phyloP scores from a whole-genome alignment of 2,888 invertebrate genomes.

The Timandra comae region DNA sequence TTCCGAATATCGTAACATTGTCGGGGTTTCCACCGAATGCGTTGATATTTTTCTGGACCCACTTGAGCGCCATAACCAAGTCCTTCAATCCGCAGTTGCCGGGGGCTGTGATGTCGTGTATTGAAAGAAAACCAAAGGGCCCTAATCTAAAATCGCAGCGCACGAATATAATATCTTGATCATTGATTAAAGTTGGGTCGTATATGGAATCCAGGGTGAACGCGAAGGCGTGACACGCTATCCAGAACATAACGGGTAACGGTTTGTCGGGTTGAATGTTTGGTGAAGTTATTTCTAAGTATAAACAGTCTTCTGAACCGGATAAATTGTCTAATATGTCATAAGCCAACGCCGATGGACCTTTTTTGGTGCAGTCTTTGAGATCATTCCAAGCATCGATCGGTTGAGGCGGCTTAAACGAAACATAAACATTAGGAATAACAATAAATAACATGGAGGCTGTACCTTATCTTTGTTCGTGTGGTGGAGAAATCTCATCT shows the following conservation, averaged over 20 bases:
- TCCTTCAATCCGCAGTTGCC: constrained; percentile 70
- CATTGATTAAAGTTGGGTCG: constrained; percentile 50
- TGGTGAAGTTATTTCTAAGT: constrained; percentile 54
- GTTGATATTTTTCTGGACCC: constrained; percentile 60
- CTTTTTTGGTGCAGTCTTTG: constrained; percentile 48
- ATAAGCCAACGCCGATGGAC: constrained; percentile 30
- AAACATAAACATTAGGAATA: too few relatives aligned
- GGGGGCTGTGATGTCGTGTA: constrained; percentile 57
- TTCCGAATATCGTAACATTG: constrained; percentile 69
- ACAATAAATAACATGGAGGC: too few relatives aligned
- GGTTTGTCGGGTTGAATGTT: constrained; percentile 42
- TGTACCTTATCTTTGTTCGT: too few relatives aligned
- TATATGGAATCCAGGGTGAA: constrained; percentile 40
- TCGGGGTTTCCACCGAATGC: constrained; percentile 63
- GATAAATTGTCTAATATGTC: constrained; percentile 6
- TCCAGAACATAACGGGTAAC: constrained; percentile 72
- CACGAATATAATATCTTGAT: constrained; percentile 54
- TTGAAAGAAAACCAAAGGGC: constrained; percentile 64
- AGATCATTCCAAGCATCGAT: constrained; percentile 42
- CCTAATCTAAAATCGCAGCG: constrained; percentile 64
- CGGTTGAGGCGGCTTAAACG: constrained; percentile 54
- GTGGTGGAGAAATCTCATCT: too few relatives aligned
- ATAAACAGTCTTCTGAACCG: constrained; percentile 67
- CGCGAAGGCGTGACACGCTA: constrained; percentile 54
- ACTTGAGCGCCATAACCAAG: constrained; percentile 58